Base-by-base conservation (phyloP, 2,888 invertebrate genomes). In the Eucera pruinosa region DNA sequence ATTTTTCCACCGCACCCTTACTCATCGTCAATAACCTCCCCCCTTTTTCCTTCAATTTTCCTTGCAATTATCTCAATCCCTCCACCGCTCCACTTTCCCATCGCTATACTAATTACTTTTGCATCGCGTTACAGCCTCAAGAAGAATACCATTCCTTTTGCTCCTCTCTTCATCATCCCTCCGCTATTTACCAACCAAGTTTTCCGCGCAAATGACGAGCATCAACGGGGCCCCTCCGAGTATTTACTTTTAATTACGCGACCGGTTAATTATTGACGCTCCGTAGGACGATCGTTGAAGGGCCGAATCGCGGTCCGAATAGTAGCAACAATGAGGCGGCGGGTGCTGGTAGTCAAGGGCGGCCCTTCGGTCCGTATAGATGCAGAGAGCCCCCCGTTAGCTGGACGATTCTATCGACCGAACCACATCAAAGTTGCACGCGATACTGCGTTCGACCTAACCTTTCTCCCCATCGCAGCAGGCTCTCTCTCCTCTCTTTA, bases 181-280 rank as follows among this genome's bases (percentile, higher is more conserved):
- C n/a, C 62, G 20, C 33, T 75, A 62, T 83, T 81, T 81, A 58
- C 70, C 60, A 25, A 76, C 45, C 45, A 73, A 68, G 66, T 82
- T 82, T 80, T 71, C 69, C 82, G 57, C 82, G 69, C 61, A 71
- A 69, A 70, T 65, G 70, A 61, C 74, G 30, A 71, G 23, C 55
- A 20, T 39, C 30, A 47, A n/a, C 25, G 15, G 20, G 13, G 18
- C 50, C 54, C 81, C 58, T 66, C 54, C 68, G 69, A 68, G 68
- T 90, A 90, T 90, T 90, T 90, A 90, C 90, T 89, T 90, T 90
- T 90, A 90, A 90, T 90, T 90, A 90, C 85, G 86, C 80, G 85
- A 79, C 83, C 85, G 81, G 85, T 90, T 89, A 90, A 90, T 90
- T 89, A 90, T 90, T 90, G 88, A 90, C 88, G 88, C 85, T 85